A percentile compares a stretch with the other conserved stretches of the same genome.
Evolutionary conservation across 2,113 vertebrate species (phyloP).

Genomic region (Dasyprocta punctata): DNA sequence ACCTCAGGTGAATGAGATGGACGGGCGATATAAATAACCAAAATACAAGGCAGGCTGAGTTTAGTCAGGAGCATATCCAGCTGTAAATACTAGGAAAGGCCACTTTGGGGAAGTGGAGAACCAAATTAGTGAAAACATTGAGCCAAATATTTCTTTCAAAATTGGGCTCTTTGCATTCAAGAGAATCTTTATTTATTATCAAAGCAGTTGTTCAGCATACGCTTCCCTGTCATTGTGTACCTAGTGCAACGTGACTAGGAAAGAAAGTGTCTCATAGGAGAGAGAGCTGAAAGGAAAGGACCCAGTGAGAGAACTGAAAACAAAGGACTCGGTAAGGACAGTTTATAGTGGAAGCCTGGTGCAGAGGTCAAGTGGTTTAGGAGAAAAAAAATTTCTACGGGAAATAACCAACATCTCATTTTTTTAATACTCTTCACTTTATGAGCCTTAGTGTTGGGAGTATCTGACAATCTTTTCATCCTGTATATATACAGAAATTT

Average conservation of each 20-base stretch:
- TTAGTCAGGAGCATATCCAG: background rate
- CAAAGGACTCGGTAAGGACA: background rate
- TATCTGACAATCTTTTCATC: background rate
- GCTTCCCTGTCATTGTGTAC: background rate
- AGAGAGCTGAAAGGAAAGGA: background rate
- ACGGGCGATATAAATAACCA: background rate
- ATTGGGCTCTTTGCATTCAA: background rate
- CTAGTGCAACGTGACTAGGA: background rate
- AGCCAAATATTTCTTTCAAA: background rate
- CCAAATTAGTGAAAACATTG: background rate
- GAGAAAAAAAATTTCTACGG: background rate
- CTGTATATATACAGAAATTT: background rate
- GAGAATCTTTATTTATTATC: background rate
- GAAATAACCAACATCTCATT: background rate
- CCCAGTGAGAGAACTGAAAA: background rate
- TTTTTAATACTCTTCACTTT: background rate
- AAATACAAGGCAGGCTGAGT: background rate
- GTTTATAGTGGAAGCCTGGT: background rate
- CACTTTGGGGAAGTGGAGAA: background rate
- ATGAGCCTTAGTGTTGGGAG: background rate
- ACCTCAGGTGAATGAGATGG: background rate
- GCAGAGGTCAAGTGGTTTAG: background rate
- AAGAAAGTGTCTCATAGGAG: background rate
- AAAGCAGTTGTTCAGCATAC: background rate
- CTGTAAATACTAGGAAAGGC: background rate